Percentiles rank a stretch among this genome's conserved stretches.
phyloP scores from a whole-genome alignment of 2,113 vertebrate species.

The Arothron firmamentum region DNA sequence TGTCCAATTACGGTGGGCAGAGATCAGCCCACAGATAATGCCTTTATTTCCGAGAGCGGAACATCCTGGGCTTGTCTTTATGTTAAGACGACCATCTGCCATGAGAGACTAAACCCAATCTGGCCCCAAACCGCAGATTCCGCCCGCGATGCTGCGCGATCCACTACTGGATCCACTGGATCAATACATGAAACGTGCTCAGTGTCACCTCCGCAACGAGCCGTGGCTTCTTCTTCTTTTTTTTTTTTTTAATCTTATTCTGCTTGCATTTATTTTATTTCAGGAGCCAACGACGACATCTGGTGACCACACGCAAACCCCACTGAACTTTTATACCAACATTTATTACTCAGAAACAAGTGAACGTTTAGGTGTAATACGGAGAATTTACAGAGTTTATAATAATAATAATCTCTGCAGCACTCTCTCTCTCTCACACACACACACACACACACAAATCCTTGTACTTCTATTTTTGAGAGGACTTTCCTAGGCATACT shows the following conservation, averaged over 20 bases:
- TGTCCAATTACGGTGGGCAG: background rate
- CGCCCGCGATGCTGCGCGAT: too few relatives aligned
- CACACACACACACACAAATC: too few relatives aligned
- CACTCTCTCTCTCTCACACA: conserved; percentile 1
- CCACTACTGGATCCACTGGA: too few relatives aligned
- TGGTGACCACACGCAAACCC: conserved; percentile 41
- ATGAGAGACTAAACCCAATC: conserved; percentile 56
- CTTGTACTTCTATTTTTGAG: too few relatives aligned
- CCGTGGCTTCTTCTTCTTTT: background rate
- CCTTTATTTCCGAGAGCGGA: conserved; percentile 31
- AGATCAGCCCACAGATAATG: conserved; percentile 5
- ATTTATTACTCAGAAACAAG: background rate
- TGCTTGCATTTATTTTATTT: background rate
- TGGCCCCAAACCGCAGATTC: conserved; percentile 8
- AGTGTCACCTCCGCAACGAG: conserved; percentile 31
- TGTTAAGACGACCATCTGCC: conserved; percentile 64
- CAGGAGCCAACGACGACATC: conserved; percentile 56
- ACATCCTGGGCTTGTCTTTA: conserved; percentile 41
- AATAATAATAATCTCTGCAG: background rate
- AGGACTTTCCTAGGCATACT: too few relatives aligned
- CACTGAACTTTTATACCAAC: too few relatives aligned
- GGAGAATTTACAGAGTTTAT: too few relatives aligned
- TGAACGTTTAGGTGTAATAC: too few relatives aligned
- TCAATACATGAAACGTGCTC: conserved; percentile 21
- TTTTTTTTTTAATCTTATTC: too few relatives aligned